These are phyloP conservation scores for Oreocharis arfaki DNA, from an alignment of 2,113 vertebrate genomes.

Conservation along the genomic window DNA sequence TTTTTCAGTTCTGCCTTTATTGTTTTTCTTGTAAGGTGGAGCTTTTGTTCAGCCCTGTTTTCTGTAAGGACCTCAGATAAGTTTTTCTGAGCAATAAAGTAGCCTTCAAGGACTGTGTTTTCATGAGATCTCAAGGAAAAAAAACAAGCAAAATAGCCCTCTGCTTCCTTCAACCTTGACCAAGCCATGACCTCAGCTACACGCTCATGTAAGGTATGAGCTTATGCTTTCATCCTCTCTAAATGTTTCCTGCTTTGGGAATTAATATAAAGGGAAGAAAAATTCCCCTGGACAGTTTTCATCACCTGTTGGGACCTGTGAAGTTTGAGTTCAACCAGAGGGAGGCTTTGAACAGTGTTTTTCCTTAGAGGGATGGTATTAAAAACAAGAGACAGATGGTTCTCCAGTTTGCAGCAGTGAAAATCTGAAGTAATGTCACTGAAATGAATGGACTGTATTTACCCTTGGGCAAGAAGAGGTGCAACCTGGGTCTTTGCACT, in stretches of 20 bases:
- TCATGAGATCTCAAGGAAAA: background rate
- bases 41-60: background rate
- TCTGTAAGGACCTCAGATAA: background rate
- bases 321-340: background rate
- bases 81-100: background rate
- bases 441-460: background rate
- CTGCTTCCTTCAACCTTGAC: background rate
- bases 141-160: background rate
- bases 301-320: background rate
- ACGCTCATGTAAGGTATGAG: rapidly evolving
- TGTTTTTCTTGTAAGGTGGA: background rate
- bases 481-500: background rate
- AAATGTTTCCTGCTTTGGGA: background rate
- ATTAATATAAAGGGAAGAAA: background rate
- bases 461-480: background rate
- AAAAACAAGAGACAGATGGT: background rate
- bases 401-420: background rate
- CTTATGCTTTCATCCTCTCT: background rate
- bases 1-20: background rate
- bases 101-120: background rate
- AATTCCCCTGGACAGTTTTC: background rate
- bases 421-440: background rate
- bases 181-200: background rate
- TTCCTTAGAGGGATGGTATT: background rate
- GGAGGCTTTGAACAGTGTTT: background rate